Evolutionary conservation across 2,888 invertebrate species (phyloP), one percentile per base, ranked within the genome.

Genomic region (Caenorhabditis japonica): DNA sequence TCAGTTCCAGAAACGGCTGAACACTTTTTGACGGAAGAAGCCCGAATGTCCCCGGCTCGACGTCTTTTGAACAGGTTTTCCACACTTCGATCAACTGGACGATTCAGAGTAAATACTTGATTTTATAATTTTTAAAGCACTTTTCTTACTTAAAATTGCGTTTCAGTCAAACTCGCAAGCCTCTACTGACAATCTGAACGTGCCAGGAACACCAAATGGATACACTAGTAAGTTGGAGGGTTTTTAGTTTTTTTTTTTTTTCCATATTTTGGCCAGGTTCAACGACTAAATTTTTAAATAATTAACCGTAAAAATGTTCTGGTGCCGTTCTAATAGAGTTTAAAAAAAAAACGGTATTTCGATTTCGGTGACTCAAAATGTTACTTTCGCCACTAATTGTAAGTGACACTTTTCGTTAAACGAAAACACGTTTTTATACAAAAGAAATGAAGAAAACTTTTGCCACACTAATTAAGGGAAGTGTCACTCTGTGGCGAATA

Each of bases 1-100:
- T 10, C 30, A 58, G 56, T 66, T 59, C 10, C 59, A 59, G 68
- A 68, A 53, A 25, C 58, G 4, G 38, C 59, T n/a, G 59, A 27
- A 0, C 33, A 46, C 19, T 44, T 52, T 52, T 33, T 59, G 21
- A 39, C 13, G 5, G 59, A 68, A 17, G 52, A 59, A 27, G 59
- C 44, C n/a, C 19, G 39, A n/a, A 70, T 70, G 70, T 72, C 72
- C 4, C 72, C 72, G 3, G 72, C 72, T 34, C 51, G 72, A 30
- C 52, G 64, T 21, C 36, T 72, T 3, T 17, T 72, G 5, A 64
- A 64, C 19, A 39, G 64, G 13, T 72, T 72, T 23, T 52, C 62
- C 8, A 62, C 60, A 2, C 34, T 71, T 17, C 43, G 71, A 25
- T 21, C 56, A 1, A 71, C 60, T 17, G 61, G 64, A 30, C 51